A percentile compares a stretch with the other conserved stretches of the same genome.
phyloP scores from a whole-genome alignment of 2,797 vertebrate species.

The Tragelaphus eurycerus region DNA sequence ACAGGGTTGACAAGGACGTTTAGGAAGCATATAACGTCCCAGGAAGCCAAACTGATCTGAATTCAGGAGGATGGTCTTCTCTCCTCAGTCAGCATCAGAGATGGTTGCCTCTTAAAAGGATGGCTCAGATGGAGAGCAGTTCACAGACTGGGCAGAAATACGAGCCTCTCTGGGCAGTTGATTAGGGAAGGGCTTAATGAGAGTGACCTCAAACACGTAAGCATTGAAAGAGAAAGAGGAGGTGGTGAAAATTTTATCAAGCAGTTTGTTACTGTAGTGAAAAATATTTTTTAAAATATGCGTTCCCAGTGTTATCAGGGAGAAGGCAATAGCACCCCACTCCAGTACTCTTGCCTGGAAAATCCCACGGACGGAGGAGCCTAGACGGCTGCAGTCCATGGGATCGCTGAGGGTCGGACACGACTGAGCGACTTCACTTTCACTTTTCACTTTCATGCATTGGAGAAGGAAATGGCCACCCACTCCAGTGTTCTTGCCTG shows the following conservation, averaged over 20 bases:
- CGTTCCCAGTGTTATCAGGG: not conserved
- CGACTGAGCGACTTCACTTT: too few relatives aligned
- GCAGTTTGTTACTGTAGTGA: not conserved
- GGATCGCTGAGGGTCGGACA: too few relatives aligned
- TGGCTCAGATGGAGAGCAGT: not conserved
- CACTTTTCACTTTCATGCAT: too few relatives aligned
- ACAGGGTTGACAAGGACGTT: constrained; percentile 25
- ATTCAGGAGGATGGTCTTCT: constrained; percentile 20
- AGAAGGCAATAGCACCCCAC: too few relatives aligned
- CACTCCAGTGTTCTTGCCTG: too few relatives aligned
- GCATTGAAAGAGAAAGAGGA: not conserved
- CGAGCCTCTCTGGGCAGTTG: not conserved
- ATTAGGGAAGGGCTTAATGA: not conserved
- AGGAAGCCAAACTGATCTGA: constrained; percentile 17
- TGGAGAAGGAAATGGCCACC: too few relatives aligned
- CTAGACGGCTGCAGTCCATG: too few relatives aligned
- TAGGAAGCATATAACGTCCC: constrained; percentile 45
- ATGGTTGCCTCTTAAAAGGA: not conserved
- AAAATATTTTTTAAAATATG: not conserved
- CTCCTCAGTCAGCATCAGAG: not conserved
- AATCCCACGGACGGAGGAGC: too few relatives aligned
- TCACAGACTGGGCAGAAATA: not conserved
- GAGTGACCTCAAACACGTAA: not conserved
- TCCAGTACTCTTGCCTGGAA: too few relatives aligned
- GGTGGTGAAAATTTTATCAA: not conserved